phyloP scores from a whole-genome alignment of 1,140 invertebrate genomes.

The Drosophila eugracilis region DNA sequence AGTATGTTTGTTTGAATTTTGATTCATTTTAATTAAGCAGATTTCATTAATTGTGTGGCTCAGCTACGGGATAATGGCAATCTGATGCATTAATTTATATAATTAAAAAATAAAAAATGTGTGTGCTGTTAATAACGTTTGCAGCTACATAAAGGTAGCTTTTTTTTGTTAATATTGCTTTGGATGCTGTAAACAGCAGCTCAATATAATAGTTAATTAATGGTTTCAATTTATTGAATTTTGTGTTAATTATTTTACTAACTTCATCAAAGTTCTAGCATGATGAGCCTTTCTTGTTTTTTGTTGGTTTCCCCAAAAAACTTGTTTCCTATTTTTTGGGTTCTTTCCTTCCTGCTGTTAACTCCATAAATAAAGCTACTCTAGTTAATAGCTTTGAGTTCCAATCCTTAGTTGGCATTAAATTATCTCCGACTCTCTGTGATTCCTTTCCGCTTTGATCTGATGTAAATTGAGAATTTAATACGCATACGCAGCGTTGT shows the following conservation, averaged over 20 bases:
- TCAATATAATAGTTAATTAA: neutral
- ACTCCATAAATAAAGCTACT: too few species aligned
- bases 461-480: conserved; percentile 9
- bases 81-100: neutral
- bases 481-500: conserved; percentile 32
- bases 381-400: too few species aligned
- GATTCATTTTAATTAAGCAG: conserved; percentile 11
- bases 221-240: neutral
- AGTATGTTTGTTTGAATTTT: conserved; percentile 15
- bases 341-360: too few species aligned
- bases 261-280: too few species aligned
- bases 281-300: too few species aligned
- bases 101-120: neutral
- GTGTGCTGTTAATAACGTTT: neutral
- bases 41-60: conserved; percentile 13
- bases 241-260: neutral
- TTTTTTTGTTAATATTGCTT: neutral
- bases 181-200: too few species aligned
- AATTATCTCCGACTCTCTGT: neutral
- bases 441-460: conserved; percentile 1
- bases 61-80: conserved; percentile 3
- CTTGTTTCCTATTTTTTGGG: too few species aligned
- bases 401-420: neutral
- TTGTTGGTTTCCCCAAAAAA: too few species aligned
- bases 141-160: neutral